Conservation (phyloP, 2,888 invertebrate species). For the Sisyra terminalis region DNA sequence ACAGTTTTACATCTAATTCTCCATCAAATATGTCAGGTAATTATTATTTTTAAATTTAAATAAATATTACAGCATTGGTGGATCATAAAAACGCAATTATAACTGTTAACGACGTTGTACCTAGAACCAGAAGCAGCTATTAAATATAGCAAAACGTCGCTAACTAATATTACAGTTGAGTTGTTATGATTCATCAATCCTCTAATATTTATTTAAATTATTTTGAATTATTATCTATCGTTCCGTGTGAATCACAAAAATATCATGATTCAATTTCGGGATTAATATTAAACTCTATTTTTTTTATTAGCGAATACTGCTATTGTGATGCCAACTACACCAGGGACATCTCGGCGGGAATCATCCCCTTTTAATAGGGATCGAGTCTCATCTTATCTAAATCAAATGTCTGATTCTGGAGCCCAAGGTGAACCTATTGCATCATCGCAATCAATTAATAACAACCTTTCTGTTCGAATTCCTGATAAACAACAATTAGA, state of each 20-base stretch:
- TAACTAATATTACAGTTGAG: too few species aligned
- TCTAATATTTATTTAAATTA: too few species aligned
- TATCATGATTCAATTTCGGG: background rate
- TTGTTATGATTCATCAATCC: too few species aligned
- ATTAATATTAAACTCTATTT: background rate
- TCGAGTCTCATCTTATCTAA: background rate
- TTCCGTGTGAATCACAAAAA: too few species aligned
- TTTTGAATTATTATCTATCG: too few species aligned
- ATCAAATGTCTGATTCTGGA: background rate
- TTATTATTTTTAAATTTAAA: background rate
- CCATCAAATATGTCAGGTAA: constrained; percentile 10
- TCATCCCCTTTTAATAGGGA: background rate
- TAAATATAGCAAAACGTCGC: too few species aligned
- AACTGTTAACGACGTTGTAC: too few species aligned
- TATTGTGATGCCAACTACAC: constrained; percentile 8
- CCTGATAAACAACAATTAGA: constrained; percentile 47
- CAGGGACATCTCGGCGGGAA: constrained; percentile 3
- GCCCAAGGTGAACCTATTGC: background rate
- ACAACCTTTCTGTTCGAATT: background rate
- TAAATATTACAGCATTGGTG: too few species aligned
- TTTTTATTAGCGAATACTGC: constrained; percentile 5
- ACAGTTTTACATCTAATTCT: constrained; percentile 10
- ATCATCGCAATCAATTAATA: background rate
- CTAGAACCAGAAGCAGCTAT: too few species aligned
- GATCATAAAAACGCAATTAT: background rate